These are phyloP conservation scores for Pseudeuparius sepicola DNA, from an alignment of 2,888 invertebrate species.

Conservation along the genomic window DNA sequence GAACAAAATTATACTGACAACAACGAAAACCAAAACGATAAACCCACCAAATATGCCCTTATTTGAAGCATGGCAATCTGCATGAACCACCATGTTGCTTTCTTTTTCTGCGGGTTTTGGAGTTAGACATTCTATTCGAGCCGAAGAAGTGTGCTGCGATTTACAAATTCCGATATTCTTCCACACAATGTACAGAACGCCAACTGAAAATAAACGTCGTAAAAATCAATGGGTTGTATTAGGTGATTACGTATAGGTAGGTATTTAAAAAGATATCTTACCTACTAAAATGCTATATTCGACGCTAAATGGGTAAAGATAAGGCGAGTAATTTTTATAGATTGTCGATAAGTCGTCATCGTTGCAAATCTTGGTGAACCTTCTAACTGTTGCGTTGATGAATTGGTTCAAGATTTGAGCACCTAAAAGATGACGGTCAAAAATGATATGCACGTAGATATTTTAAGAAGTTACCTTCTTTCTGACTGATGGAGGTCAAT, in stretches of 20 bases:
- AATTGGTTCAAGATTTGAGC: no score
- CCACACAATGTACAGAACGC: conserved; percentile 65
- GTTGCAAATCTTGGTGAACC: conserved; percentile 37
- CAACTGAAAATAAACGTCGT: no score
- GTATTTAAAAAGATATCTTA: conserved; percentile 31
- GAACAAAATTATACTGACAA: conserved; percentile 51
- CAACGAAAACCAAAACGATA: conserved; percentile 44
- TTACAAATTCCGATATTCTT: conserved; percentile 56
- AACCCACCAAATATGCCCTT: conserved; percentile 61
- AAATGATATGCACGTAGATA: no score
- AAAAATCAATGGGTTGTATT: neutral
- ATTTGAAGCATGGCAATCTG: conserved; percentile 69
- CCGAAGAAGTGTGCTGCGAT: conserved; percentile 13
- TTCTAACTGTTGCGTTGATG: no score
- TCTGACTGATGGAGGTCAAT: no score
- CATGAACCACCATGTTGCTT: conserved; percentile 38
- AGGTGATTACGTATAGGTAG: neutral
- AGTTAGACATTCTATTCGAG: conserved; percentile 17
- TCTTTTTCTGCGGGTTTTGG: conserved; percentile 22
- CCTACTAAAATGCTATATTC: conserved; percentile 71
- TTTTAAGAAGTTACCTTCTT: no score
- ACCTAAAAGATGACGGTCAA: no score
- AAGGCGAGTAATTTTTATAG: conserved; percentile 57
- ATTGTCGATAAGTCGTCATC: conserved; percentile 41
- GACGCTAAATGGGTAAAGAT: conserved; percentile 70